Percentiles rank a stretch among this genome's conserved stretches.
These are phyloP conservation scores for Acleris laterana DNA, from an alignment of 2,888 invertebrate genomes.

Conservation along the genomic window DNA sequence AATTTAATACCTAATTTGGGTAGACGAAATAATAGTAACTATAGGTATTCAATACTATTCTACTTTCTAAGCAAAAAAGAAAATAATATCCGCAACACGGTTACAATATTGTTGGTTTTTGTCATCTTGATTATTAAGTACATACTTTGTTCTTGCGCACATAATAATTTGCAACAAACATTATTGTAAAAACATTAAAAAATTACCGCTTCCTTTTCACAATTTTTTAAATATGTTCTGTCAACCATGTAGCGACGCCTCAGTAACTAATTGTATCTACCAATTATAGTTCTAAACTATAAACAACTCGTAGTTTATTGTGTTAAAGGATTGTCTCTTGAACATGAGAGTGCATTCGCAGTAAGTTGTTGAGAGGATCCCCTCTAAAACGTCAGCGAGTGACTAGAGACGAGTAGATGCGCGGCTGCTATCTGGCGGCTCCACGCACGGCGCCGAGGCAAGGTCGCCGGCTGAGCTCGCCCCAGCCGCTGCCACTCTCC, in stretches of 20 bases:
- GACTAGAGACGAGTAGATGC: slow-evolving; percentile 20
- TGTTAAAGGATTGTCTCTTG: neutral
- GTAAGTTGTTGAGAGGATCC: neutral
- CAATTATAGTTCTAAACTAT: too few species aligned
- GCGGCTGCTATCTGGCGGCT: slow-evolving; percentile 54
- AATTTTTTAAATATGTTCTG: too few species aligned
- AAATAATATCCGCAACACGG: too few species aligned
- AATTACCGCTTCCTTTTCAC: too few species aligned
- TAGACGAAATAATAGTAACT: slow-evolving; percentile 6
- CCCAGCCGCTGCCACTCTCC: slow-evolving; percentile 78
- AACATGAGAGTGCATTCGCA: neutral
- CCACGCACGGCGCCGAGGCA: slow-evolving; percentile 43
- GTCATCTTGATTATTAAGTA: too few species aligned
- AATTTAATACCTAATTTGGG: slow-evolving; percentile 29
- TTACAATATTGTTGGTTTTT: too few species aligned
- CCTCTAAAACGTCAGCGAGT: slow-evolving; percentile 14
- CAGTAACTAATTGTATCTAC: too few species aligned
- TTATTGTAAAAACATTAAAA: too few species aligned
- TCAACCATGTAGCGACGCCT: too few species aligned
- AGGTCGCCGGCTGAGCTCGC: slow-evolving; percentile 56
- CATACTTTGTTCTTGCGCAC: too few species aligned
- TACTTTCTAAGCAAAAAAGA: neutral
- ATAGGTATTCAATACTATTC: slow-evolving; percentile 16
- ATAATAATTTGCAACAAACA: too few species aligned
- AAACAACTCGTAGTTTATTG: neutral